These are phyloP conservation scores for Thripadectes ignobilis DNA, from an alignment of 2,797 vertebrate species.

Conservation along the genomic window DNA sequence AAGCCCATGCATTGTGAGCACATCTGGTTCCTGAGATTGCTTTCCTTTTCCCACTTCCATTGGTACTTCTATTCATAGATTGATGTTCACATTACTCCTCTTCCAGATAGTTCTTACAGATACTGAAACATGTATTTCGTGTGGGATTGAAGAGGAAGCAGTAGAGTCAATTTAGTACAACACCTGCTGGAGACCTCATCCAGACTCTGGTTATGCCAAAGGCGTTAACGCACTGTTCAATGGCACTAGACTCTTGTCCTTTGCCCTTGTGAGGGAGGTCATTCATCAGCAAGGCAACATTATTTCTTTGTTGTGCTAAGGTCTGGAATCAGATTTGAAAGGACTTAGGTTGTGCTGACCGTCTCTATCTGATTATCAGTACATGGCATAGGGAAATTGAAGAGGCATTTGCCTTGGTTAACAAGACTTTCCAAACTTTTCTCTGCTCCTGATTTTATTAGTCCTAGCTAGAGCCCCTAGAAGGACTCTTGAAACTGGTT, in stretches of 20 bases:
- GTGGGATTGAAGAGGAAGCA: background rate
- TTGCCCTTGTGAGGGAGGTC: background rate
- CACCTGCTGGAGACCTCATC: background rate
- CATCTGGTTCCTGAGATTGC: background rate
- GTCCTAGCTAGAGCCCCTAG: background rate
- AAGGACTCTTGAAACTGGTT: background rate
- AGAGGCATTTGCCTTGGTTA: background rate
- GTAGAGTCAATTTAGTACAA: background rate
- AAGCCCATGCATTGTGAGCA: background rate
- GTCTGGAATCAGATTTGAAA: background rate
- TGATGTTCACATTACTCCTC: background rate
- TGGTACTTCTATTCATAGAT: background rate
- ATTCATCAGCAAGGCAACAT: background rate
- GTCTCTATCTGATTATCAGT: background rate
- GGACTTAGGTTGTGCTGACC: background rate
- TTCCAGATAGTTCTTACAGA: background rate
- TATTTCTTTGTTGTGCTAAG: background rate
- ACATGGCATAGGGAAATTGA: background rate
- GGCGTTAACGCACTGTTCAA: background rate
- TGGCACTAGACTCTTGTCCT: background rate
- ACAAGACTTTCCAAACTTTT: background rate
- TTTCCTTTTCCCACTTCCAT: background rate
- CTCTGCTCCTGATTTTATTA: background rate
- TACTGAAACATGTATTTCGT: background rate
- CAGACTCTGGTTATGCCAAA: background rate